Evolutionary conservation across 2,888 invertebrate genomes (phyloP), one percentile per base, ranked within the genome.

Genomic region (Melinaea marsaeus): DNA sequence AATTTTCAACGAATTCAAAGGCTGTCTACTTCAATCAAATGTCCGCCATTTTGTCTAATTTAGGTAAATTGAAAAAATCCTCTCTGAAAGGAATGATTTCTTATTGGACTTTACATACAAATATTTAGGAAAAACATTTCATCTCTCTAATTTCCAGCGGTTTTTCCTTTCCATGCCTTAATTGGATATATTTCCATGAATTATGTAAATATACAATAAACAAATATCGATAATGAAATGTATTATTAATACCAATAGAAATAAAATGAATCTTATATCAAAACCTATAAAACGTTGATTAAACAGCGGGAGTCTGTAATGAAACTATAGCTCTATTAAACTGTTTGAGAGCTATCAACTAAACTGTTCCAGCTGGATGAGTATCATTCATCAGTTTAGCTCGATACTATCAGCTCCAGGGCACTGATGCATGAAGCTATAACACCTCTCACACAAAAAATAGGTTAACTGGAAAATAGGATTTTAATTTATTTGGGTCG

Each of bases 1-100:
- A 60, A 65, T 64, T 63, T 67, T 60, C 58, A 54, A 56, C 59
- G 55, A 58, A 59, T 60, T 57, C 32, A 64, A 64, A 65, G 13
- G 42, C 9, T 33, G 63, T 63, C 48, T 54, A 56, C 51, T 64
- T 68, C 66, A 55, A 65, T 65, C 66, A 64, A 62, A 60, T 58
- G 62, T 69, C 66, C 58, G 60, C 59, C 67, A 64, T 61, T 59
- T 62, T 65, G 63, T 67, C 57, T 65, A 64, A 70, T 65, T 66
- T 51, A 55, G 63, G 57, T 59, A 66, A 65, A 69, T 65, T 65
- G 67, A 64, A 65, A 63, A 60, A 59, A 42, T 56, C 35, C 54
- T 60, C 60, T 51, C 56, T 57, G 22, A 64, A 68, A 61, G 46
- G 56, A 57, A 56, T 42, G 45, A 55, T 58, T 54, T 58, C 4